Evolutionary conservation across 2,888 invertebrate species (phyloP).

Genomic region (Carabus problematicus): DNA sequence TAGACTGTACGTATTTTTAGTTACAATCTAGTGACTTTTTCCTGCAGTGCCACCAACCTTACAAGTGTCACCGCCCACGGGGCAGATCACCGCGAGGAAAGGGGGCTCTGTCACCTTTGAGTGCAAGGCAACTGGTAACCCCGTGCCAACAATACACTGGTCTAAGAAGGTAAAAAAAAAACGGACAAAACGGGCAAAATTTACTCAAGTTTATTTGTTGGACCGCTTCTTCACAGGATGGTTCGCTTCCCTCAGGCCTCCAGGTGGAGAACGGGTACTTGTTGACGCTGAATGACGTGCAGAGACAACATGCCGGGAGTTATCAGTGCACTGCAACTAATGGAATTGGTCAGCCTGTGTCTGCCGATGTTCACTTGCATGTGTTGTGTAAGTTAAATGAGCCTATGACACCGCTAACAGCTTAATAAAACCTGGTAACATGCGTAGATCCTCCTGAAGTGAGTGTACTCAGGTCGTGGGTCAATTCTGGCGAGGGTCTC

Average conservation of each 20-base stretch:
- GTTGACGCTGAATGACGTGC: constrained; percentile 57
- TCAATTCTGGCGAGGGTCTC: constrained; percentile 68
- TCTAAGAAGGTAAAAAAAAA: constrained; percentile 56
- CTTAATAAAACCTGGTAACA: neutral
- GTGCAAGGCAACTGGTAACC: constrained; percentile 61
- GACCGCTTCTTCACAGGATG: constrained; percentile 51
- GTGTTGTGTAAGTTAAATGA: constrained; percentile 56
- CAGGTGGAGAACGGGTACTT: constrained; percentile 58
- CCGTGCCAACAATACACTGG: constrained; percentile 61
- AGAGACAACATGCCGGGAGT: constrained; percentile 59
- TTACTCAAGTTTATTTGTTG: neutral
- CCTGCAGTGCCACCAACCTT: constrained; percentile 58
- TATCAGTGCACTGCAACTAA: constrained; percentile 64
- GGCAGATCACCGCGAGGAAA: constrained; percentile 56
- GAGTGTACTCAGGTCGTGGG: constrained; percentile 67
- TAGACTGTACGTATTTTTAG: neutral
- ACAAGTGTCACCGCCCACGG: constrained; percentile 57
- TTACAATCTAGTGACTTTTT: constrained; percentile 29
- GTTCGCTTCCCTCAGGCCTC: constrained; percentile 56
- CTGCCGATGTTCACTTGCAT: constrained; percentile 57
- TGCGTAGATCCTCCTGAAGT: constrained; percentile 70
- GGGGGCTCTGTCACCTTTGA: constrained; percentile 60
- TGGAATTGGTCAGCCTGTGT: constrained; percentile 59
- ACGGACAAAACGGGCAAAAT: neutral
- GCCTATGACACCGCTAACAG: neutral